Conservation (phyloP, 2,888 invertebrate genomes). For the Dusona sp. region DNA sequence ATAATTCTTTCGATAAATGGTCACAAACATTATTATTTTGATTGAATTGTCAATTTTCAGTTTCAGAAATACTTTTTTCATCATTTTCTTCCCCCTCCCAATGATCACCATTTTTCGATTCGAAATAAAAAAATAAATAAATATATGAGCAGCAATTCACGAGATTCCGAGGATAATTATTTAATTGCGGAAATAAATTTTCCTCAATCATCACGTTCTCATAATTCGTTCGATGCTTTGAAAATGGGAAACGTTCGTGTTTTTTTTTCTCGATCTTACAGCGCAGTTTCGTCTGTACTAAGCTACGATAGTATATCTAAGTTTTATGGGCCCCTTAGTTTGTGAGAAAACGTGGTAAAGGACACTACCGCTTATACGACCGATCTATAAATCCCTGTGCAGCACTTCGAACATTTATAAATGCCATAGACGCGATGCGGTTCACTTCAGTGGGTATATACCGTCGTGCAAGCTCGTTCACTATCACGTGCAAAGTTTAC, state of each 20-base stretch:
- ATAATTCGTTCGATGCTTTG: not conserved
- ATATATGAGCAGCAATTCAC: not conserved
- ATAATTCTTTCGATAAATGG: constrained; percentile 33
- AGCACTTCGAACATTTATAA: constrained; percentile 68
- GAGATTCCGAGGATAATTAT: constrained; percentile 1
- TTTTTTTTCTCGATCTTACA: not conserved
- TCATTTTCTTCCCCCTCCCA: not conserved
- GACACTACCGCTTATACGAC: constrained; percentile 55
- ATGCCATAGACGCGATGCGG: constrained; percentile 43
- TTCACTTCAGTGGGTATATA: not conserved
- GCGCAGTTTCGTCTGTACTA: not conserved
- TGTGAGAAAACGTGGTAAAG: constrained; percentile 33
- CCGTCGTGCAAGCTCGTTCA: constrained; percentile 35
- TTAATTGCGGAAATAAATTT: constrained; percentile 7
- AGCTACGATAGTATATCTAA: constrained; percentile 14
- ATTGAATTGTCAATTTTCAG: not conserved
- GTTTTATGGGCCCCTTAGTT: constrained; percentile 11
- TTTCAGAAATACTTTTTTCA: not conserved
- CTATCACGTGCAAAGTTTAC: constrained; percentile 42
- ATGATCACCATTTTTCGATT: not conserved
- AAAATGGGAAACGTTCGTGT: not conserved
- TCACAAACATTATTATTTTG: constrained; percentile 11
- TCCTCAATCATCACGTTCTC: constrained; percentile 1
- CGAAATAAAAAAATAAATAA: not conserved
- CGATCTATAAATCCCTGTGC: constrained; percentile 66